These are phyloP conservation scores for Saccostrea echinata DNA, from an alignment of 1,140 invertebrate genomes.

Conservation along the genomic window DNA sequence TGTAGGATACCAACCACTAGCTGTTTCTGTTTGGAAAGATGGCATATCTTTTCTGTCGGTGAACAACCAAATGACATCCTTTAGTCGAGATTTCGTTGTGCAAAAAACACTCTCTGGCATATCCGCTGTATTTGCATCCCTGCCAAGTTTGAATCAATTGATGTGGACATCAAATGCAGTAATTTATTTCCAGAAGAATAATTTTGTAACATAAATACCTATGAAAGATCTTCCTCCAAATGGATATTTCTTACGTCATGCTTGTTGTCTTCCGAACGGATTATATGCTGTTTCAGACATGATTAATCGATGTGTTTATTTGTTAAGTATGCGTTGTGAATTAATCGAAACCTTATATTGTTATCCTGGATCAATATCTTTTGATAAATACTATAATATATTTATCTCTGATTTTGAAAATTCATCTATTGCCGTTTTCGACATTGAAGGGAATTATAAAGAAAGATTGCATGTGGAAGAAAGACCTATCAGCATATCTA, in stretches of 20 bases:
- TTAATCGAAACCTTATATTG: neutral
- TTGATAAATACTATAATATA: neutral
- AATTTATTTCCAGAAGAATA: neutral
- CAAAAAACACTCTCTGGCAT: neutral
- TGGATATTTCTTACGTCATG: neutral
- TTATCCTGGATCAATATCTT: neutral
- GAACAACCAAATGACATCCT: neutral
- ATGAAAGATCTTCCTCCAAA: neutral
- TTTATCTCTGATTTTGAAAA: neutral
- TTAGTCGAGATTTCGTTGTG: neutral
- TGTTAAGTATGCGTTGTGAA: neutral
- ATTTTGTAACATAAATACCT: neutral
- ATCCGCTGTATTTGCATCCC: neutral
- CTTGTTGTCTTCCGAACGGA: neutral
- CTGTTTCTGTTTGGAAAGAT: neutral
- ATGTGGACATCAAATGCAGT: neutral
- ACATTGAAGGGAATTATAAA: neutral
- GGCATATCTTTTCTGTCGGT: neutral
- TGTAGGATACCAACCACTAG: neutral
- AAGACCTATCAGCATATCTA: neutral
- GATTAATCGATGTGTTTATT: neutral
- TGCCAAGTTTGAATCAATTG: neutral
- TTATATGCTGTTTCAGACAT: neutral
- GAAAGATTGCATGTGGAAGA: neutral
- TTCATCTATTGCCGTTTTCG: neutral